Conservation (phyloP, 2,113 vertebrate species). For the Pomatostomus ruficeps region DNA sequence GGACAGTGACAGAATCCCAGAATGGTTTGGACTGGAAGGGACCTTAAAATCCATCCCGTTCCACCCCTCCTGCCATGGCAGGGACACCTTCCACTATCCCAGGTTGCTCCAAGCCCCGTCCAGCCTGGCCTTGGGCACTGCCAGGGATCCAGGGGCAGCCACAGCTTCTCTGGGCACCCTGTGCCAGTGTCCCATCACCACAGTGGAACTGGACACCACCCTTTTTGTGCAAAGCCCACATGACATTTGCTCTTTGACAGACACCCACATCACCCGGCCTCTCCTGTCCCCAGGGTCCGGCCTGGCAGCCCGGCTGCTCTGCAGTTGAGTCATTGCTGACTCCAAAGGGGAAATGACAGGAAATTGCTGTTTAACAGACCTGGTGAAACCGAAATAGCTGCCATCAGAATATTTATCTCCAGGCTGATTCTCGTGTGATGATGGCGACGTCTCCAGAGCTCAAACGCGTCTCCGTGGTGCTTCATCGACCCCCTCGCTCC, state of each 20-base stretch:
- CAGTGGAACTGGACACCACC: not conserved
- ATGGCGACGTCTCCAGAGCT: fast-evolving
- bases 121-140: not conserved
- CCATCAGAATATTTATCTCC: not conserved
- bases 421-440: fast-evolving
- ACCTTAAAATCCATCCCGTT: not conserved
- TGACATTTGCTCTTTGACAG: not conserved
- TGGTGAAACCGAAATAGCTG: not conserved
- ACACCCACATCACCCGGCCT: not conserved
- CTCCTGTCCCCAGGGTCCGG: not conserved
- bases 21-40: not conserved
- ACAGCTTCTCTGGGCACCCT: not conserved
- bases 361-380: not conserved
- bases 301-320: not conserved
- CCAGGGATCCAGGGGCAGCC: not conserved
- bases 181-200: not conserved
- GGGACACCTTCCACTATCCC: not conserved
- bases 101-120: fast-evolving
- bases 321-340: not conserved
- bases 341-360: not conserved
- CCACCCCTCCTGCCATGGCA: not conserved
- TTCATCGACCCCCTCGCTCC: not conserved
- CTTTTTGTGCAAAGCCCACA: not conserved
- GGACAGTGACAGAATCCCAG: not conserved
- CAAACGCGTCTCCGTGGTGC: not conserved